Conservation (phyloP, 2,797 vertebrate species). For the Notoglanidium macrostoma region DNA sequence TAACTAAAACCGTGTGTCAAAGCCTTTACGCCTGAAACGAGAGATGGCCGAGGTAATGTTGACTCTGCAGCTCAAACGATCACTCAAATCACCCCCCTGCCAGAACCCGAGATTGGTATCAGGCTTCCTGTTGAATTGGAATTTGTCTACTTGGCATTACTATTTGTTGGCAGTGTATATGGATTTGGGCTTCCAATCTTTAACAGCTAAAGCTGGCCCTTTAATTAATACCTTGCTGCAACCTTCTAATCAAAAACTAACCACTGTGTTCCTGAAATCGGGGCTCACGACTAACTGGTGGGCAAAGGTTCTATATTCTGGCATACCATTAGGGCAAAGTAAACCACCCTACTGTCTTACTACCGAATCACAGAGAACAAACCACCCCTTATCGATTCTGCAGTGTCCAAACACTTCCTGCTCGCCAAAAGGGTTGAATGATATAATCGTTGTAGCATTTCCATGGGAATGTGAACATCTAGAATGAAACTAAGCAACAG, state of each 20-base stretch:
- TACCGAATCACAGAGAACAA: background rate
- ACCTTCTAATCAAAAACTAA: background rate
- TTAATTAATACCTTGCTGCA: background rate
- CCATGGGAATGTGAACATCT: background rate
- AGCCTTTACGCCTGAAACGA: conserved; percentile 48
- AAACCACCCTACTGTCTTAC: background rate
- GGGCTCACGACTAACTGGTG: background rate
- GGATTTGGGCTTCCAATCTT: background rate
- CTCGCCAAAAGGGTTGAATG: background rate
- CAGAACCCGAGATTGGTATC: background rate
- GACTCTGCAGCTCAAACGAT: conserved; percentile 57
- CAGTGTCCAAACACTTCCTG: background rate
- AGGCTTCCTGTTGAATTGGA: background rate
- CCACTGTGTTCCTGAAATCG: background rate
- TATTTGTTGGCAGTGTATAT: background rate
- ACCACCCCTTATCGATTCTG: background rate
- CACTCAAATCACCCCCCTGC: background rate
- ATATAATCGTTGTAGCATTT: background rate
- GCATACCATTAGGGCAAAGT: background rate
- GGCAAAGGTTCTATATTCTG: background rate
- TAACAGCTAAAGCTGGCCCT: background rate
- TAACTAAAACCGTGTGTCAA: conserved; percentile 38
- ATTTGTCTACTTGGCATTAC: background rate
- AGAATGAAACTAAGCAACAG: background rate
- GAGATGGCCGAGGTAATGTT: conserved; percentile 67